Percentiles rank a stretch among this genome's conserved stretches.
These are phyloP conservation scores for Orchestes rusci DNA, from an alignment of 2,888 invertebrate genomes.

Conservation along the genomic window DNA sequence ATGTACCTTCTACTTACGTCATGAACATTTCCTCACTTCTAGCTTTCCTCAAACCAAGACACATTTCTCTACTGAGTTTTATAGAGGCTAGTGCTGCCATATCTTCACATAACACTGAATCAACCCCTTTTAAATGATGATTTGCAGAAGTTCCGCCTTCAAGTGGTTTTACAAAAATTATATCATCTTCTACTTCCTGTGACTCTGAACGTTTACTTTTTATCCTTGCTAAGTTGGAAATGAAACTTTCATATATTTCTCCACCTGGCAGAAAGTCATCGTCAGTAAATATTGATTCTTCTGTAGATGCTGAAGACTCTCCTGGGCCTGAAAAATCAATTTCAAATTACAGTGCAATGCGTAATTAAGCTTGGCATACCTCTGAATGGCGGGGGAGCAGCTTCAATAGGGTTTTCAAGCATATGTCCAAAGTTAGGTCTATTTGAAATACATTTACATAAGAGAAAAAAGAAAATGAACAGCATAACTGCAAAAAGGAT, in stretches of 20 bases:
- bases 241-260: constrained; percentile 15
- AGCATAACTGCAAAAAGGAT: constrained; percentile 9
- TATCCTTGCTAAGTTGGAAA: constrained; percentile 10
- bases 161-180: constrained; percentile 14
- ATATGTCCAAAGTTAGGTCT: constrained; percentile 7
- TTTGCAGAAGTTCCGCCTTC: not conserved
- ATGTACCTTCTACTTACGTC: constrained; percentile 12
- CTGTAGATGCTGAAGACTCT: constrained; percentile 7
- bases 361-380: constrained; percentile 7
- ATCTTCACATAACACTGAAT: constrained; percentile 14
- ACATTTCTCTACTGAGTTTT: constrained; percentile 14
- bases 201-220: constrained; percentile 6
- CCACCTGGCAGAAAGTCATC: constrained; percentile 16
- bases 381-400: constrained; percentile 18
- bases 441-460: constrained; percentile 10
- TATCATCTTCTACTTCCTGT: not conserved
- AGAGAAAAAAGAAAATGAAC: constrained; percentile 12
- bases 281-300: constrained; percentile 6
- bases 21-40: constrained; percentile 19
- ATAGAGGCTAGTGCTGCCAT: constrained; percentile 19
- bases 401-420: constrained; percentile 10
- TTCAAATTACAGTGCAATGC: too few species aligned
- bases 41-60: constrained; percentile 17
- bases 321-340: constrained; percentile 20
- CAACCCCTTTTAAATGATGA: constrained; percentile 8